Conservation (phyloP, 2,888 invertebrate species). For the Metallyticus violacea region DNA sequence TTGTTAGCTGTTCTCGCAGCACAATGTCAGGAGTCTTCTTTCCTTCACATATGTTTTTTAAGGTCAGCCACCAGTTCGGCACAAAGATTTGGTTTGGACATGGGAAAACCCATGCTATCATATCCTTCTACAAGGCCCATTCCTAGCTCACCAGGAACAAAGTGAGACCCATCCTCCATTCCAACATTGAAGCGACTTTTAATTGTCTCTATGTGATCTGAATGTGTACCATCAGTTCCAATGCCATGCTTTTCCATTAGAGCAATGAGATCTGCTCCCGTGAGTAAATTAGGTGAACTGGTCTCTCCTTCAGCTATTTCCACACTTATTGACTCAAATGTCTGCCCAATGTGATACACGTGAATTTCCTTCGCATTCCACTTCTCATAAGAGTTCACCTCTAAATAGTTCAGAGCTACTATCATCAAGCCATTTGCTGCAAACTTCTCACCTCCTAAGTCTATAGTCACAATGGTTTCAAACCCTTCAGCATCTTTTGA, state of each 20-base stretch:
- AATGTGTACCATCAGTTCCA: slow-evolving; percentile 98
- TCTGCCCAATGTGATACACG: slow-evolving; percentile 58
- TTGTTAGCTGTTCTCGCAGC: slow-evolving; percentile 70
- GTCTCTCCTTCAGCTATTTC: slow-evolving; percentile 78
- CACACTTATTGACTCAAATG: slow-evolving; percentile 66
- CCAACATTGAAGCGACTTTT: slow-evolving; percentile 89
- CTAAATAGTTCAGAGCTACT: slow-evolving; percentile 87
- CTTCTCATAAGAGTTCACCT: slow-evolving; percentile 91
- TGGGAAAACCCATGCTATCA: slow-evolving; percentile 82
- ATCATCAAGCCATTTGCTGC: slow-evolving; percentile 85
- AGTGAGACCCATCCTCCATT: slow-evolving; percentile 68
- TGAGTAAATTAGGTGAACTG: slow-evolving; percentile 82
- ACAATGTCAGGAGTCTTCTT: slow-evolving; percentile 70
- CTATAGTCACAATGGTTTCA: slow-evolving; percentile 85
- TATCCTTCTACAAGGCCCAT: slow-evolving; percentile 97
- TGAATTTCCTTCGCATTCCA: slow-evolving; percentile 90
- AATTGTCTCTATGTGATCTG: slow-evolving; percentile 98
- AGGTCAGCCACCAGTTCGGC: slow-evolving; percentile 90
- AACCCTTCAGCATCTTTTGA: slow-evolving; percentile 93
- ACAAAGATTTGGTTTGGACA: slow-evolving; percentile 89
- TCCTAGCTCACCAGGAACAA: slow-evolving; percentile 90
- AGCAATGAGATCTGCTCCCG: slow-evolving; percentile 96
- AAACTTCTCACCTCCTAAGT: slow-evolving; percentile 84
- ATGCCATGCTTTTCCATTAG: slow-evolving; percentile 99
- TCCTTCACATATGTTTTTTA: slow-evolving; percentile 77